Evolutionary conservation across 2,113 vertebrate species (phyloP), one percentile per base, ranked within the genome.

Genomic region (Casuarius casuarius): DNA sequence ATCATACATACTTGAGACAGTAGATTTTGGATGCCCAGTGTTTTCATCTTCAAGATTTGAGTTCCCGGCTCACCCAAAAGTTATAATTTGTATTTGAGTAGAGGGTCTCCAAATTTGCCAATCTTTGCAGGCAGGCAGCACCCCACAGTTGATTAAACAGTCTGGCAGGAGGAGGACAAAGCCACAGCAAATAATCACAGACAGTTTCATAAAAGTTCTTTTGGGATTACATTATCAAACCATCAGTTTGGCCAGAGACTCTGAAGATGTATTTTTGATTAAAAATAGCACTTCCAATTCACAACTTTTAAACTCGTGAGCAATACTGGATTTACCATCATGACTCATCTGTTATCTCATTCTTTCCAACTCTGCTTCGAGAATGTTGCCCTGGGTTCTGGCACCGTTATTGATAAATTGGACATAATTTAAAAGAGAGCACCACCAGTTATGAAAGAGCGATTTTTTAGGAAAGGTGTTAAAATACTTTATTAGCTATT

Each of bases 341-440:
- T 96, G 95, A 97, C 84, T 96, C 90, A 97, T 94, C 92, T 96
- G 93, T 94, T 96, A 94, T 97, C 94, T 95, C 82, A 94, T 83
- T 96, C 71, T 95, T 96, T 97, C 94, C 96, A 88, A 38, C 23
- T 76, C 63, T 90, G 74, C 84, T 67, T 94, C 2, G 1, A 91
- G 84, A 94, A 88, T 74, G 66, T 89, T 83, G 78, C 75, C 73
- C 26, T 91, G n/a, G 84, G 8, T 87, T 92, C 81, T 96, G 93
- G 87, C 94, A 96, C 58, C 3, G 25, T 85, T 94, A 66, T 77
- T 91, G 92, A 85, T 90, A 95, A 92, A 85, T 66, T 70, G 62
- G 85, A 46, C 71, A 83, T 88, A 93, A 91, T 90, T 96, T 96
- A 83, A 89, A 82, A 78, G 67, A 76, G 49, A 77, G 63, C 52